Percentiles rank a stretch among this genome's conserved stretches.
Conservation (phyloP, 2,797 vertebrate species). For the Anomalospiza imberbis region DNA sequence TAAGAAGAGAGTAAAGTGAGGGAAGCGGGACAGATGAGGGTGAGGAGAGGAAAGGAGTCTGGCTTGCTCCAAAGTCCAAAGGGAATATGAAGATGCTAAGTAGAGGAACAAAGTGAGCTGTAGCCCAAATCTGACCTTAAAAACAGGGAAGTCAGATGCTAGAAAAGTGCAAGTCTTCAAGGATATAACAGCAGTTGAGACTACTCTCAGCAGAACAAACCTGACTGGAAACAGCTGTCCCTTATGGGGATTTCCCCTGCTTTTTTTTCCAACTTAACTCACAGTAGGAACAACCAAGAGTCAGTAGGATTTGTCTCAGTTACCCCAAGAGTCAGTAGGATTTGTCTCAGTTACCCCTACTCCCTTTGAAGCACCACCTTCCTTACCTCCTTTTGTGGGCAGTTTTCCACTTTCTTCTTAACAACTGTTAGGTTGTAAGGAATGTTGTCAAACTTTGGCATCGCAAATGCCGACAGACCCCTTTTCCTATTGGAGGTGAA, state of each 20-base stretch:
- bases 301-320: background rate
- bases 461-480: background rate
- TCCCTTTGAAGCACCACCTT: background rate
- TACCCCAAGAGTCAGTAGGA: background rate
- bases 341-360: background rate
- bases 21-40: background rate
- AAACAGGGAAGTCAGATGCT: background rate
- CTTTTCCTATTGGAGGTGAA: background rate
- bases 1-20: background rate
- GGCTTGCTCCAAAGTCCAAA: background rate
- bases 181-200: background rate
- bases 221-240: background rate
- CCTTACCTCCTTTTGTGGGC: background rate
- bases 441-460: background rate
- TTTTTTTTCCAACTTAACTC: background rate
- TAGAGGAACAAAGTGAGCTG: background rate
- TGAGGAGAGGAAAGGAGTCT: background rate
- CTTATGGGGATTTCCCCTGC: background rate
- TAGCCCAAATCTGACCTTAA: background rate
- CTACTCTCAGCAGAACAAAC: background rate
- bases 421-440: background rate
- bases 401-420: background rate
- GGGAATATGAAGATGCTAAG: background rate
- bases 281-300: background rate
- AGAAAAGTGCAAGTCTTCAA: background rate